Evolutionary conservation across 2,113 vertebrate species (phyloP), one percentile per base, ranked within the genome.

Genomic region (Otis tarda): DNA sequence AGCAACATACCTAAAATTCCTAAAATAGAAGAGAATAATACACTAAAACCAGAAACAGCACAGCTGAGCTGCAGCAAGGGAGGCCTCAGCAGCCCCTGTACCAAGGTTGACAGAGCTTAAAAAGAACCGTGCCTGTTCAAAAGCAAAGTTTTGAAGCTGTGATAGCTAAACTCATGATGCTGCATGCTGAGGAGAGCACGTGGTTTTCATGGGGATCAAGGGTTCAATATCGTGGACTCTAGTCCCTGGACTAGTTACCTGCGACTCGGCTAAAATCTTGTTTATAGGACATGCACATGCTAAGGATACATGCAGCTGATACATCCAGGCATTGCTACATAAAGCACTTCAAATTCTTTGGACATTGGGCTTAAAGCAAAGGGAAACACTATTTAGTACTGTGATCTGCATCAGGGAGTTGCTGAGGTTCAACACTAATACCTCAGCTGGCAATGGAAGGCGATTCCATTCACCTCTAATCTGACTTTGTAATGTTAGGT

Each of bases 201-300:
- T 24, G 25, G 37, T 35, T 55, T 93, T 50, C 78, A 31, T 0
- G 35, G 33, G 6, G 21, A 80, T 20, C 4, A 20, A 60, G 57
- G 9, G 19, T 70, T 68, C 43, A 74, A 18, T 31, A 56, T 6
- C 0, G 0, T 31, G 39, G 37, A 56, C 47, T 63, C 56, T 23
- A 75, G 49, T 49, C 19, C 33, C 24, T 73, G 30, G 39, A 56
- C 47, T 43, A 43, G 41, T 83, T 4, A 3, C 28, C 50, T 81
- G 37, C 20, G 18, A 84, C 33, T 93, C 52, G 50, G 15, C 49
- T 33, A 56, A 77, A 45, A 61, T 63, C n/a, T 73, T 80, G 28
- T 45, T 78, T 74, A 41, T 0, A 83, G 59, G 50, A 77, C 39
- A 65, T 5, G 6, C 13, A 57, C n/a, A 53, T 33, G 55, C 20